Percentiles rank a stretch among this genome's conserved stretches.
Evolutionary conservation across 2,888 invertebrate species (phyloP).

Genomic region (Cephus pulcher): DNA sequence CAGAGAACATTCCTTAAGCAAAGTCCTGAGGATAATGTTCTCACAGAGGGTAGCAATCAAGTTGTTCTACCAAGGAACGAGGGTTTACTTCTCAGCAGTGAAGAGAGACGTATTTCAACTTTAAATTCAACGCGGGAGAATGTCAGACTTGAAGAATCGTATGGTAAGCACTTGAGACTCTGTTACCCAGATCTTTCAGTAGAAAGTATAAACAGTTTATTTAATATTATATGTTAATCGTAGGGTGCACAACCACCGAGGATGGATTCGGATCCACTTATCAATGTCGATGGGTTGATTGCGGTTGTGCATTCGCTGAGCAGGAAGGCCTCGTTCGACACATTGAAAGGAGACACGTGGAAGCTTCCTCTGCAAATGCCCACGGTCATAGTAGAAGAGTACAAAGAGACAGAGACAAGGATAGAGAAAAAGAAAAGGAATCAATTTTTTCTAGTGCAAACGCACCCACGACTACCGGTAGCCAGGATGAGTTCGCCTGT

Average conservation of each 20-base stretch:
- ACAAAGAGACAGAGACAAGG: conserved; percentile 48
- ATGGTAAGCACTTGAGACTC: conserved; percentile 37
- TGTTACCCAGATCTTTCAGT: background rate
- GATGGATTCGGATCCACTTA: conserved; percentile 51
- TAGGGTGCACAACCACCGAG: conserved; percentile 35
- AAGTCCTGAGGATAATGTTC: background rate
- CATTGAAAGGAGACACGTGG: conserved; percentile 89
- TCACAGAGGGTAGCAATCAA: conserved; percentile 56
- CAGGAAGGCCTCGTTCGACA: conserved; percentile 85
- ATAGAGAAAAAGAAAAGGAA: conserved; percentile 31
- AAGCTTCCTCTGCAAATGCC: conserved; percentile 64
- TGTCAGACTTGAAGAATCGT: conserved; percentile 36
- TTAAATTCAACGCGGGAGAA: conserved; percentile 22
- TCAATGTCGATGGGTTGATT: conserved; percentile 88
- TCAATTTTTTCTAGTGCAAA: conserved; percentile 7
- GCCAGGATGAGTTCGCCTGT: conserved; percentile 86
- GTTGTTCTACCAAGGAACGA: conserved; percentile 66
- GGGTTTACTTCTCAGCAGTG: conserved; percentile 56
- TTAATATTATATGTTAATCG: conserved; percentile 13
- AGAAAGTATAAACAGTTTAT: conserved; percentile 9
- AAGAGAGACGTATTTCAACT: conserved; percentile 23
- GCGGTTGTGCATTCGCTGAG: conserved; percentile 82
- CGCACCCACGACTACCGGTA: conserved; percentile 13
- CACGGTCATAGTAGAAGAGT: conserved; percentile 47
- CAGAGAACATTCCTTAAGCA: conserved; percentile 7